These are phyloP conservation scores for Enteromius mattozi DNA, from an alignment of 2,797 vertebrate species.

Conservation along the genomic window DNA sequence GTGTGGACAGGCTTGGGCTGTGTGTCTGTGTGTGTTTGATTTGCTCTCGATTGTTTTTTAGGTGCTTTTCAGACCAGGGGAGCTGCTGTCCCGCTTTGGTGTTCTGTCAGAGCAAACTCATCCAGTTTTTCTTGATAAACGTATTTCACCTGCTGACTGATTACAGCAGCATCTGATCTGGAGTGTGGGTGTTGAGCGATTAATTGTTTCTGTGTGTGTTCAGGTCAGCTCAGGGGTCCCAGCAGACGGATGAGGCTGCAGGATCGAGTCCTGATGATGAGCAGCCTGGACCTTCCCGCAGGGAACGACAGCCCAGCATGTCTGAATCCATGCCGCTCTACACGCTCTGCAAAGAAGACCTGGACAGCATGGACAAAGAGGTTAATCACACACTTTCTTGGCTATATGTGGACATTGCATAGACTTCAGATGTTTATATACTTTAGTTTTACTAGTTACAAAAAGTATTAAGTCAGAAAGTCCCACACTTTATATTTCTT, in stretches of 20 bases:
- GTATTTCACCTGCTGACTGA: neutral
- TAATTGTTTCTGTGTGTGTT: conserved; percentile 29
- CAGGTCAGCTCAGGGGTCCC: conserved; percentile 84
- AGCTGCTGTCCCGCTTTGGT: neutral
- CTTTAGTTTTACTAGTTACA: neutral
- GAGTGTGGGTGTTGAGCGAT: conserved; percentile 1
- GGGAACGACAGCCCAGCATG: conserved; percentile 95
- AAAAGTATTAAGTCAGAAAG: neutral
- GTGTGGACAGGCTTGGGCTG: neutral
- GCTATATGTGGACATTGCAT: neutral
- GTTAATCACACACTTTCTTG: conserved; percentile 68
- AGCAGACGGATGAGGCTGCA: conserved; percentile 72
- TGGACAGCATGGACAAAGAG: conserved; percentile 99
- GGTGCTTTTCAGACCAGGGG: neutral
- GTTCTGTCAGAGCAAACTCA: neutral
- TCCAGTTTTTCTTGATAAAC: neutral
- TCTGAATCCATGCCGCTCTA: conserved; percentile 96
- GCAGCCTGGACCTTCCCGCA: conserved; percentile 86
- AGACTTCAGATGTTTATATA: neutral
- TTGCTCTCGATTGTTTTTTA: neutral
- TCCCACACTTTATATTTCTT: neutral
- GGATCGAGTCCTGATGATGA: conserved; percentile 79
- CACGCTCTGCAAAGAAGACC: conserved; percentile 95
- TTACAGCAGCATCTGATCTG: neutral
- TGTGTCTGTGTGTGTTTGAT: neutral